Conservation (phyloP, 2,888 invertebrate genomes). For the Ormyrus rosae region DNA sequence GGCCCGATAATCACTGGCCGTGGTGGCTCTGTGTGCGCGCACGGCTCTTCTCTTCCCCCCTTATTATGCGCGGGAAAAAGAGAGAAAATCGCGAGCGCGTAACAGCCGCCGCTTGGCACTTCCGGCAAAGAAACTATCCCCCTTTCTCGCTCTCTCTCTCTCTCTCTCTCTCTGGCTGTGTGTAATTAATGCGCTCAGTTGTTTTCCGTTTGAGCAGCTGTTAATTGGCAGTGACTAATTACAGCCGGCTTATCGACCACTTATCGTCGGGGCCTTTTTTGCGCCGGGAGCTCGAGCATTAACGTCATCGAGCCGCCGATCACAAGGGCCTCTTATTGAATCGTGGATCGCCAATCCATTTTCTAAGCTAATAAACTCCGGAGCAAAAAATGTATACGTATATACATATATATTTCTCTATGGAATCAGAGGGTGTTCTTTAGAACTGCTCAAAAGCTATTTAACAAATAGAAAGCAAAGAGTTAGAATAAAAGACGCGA, state of each 20-base stretch:
- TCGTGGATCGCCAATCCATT: background rate
- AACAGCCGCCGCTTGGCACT: constrained; percentile 2
- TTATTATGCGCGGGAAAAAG: background rate
- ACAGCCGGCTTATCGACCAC: constrained; percentile 64
- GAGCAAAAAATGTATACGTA: too few species aligned
- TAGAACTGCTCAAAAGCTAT: too few species aligned
- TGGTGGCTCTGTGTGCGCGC: constrained; percentile 22
- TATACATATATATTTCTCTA: too few species aligned
- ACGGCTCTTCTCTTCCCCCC: too few species aligned
- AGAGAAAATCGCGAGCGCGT: constrained; percentile 32
- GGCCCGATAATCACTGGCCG: constrained; percentile 21
- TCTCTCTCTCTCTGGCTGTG: constrained; percentile 53
- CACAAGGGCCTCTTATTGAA: too few species aligned
- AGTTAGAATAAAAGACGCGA: too few species aligned
- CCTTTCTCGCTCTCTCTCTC: background rate
- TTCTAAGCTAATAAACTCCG: background rate
- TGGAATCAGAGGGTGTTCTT: too few species aligned
- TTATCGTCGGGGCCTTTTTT: constrained; percentile 60
- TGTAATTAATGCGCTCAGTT: constrained; percentile 56
- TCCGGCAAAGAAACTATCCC: constrained; percentile 14
- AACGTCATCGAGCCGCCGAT: constrained; percentile 26
- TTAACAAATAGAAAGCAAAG: too few species aligned
- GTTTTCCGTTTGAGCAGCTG: constrained; percentile 75
- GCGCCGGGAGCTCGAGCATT: background rate
- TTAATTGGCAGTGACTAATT: constrained; percentile 76